Conservation (phyloP, 2,888 invertebrate species). For the Trisateles emortualis region DNA sequence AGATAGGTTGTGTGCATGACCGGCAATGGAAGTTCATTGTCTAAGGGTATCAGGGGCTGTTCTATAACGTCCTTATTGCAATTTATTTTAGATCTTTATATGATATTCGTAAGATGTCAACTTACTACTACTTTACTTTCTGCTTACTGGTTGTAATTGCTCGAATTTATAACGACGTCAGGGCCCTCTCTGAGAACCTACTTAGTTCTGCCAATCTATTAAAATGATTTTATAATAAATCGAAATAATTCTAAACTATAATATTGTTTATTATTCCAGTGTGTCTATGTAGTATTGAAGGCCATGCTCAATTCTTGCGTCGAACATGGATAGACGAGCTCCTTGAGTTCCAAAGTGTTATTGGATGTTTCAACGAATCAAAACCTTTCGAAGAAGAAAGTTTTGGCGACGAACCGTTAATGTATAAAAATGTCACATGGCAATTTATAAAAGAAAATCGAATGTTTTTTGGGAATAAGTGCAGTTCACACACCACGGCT, state of each 20-base stretch:
- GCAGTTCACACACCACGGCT: constrained; percentile 8
- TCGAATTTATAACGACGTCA: no score
- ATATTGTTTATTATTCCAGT: constrained; percentile 48
- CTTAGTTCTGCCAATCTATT: no score
- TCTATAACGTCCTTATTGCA: no score
- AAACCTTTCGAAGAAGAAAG: background rate
- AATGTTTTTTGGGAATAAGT: constrained; percentile 2
- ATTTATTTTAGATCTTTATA: no score
- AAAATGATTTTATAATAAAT: no score
- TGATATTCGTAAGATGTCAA: no score
- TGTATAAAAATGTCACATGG: background rate
- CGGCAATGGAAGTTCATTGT: no score
- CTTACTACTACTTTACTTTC: no score
- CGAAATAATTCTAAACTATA: background rate
- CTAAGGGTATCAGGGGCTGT: no score
- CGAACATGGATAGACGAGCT: constrained; percentile 54
- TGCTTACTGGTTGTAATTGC: no score
- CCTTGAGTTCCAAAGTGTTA: constrained; percentile 48
- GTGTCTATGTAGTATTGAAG: constrained; percentile 55
- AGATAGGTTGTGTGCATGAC: no score
- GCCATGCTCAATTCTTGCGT: constrained; percentile 57
- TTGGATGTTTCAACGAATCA: constrained; percentile 57
- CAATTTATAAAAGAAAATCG: background rate
- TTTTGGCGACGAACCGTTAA: background rate
- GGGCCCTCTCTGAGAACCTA: no score